Evolutionary conservation across 2,797 vertebrate species (phyloP).

Genomic region (Bradypodion pumilum): DNA sequence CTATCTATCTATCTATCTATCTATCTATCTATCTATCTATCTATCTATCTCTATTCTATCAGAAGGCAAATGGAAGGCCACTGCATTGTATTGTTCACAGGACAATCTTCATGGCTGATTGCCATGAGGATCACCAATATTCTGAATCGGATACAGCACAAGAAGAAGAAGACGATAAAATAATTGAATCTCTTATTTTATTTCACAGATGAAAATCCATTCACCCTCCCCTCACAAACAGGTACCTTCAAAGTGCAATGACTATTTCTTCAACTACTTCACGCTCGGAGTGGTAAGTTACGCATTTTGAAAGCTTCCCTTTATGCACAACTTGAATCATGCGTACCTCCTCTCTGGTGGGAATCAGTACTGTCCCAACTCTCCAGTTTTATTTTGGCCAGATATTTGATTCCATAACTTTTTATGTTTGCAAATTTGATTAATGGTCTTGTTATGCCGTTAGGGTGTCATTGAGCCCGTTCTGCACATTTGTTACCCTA

Average conservation of each 20-base stretch:
- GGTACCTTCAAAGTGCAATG: conserved; percentile 98
- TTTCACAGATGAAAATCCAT: conserved; percentile 96
- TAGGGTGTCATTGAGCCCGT: background rate
- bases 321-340: background rate
- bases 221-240: conserved; percentile 98
- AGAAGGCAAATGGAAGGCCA: no score
- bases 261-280: conserved; percentile 99
- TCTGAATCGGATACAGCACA: no score
- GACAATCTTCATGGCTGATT: no score
- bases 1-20: no score
- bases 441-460: rapidly evolving
- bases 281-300: conserved; percentile 95
- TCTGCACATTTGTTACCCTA: background rate
- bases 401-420: background rate
- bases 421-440: background rate
- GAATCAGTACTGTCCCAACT: background rate
- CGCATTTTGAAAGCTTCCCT: conserved; percentile 29
- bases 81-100: no score
- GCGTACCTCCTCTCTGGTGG: background rate
- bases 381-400: background rate
- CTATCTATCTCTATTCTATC: no score
- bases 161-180: no score
- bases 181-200: no score
- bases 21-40: no score
- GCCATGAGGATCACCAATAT: no score